A percentile compares a stretch with the other conserved stretches of the same genome.
These are phyloP conservation scores for Calonectris borealis DNA, from an alignment of 2,113 vertebrate genomes.

Conservation along the genomic window DNA sequence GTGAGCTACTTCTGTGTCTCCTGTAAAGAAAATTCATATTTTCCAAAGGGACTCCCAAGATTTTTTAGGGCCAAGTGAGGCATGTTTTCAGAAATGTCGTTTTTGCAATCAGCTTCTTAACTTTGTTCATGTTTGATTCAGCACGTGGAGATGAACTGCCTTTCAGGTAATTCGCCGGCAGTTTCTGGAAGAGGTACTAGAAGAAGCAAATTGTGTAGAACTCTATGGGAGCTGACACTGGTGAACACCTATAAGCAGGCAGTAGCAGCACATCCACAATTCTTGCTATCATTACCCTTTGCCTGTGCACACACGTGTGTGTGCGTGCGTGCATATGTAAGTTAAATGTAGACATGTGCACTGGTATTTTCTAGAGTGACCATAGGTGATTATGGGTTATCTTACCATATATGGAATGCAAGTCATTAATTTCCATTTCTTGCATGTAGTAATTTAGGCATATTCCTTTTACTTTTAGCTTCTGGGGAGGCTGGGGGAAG, in stretches of 20 bases:
- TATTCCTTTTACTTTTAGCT: not conserved
- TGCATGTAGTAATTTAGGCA: not conserved
- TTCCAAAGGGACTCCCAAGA: not conserved
- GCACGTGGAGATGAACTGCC: not conserved
- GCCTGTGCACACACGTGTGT: too few species aligned
- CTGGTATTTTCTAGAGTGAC: not conserved
- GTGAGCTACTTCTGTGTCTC: not conserved
- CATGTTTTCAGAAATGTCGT: not conserved
- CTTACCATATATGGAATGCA: not conserved
- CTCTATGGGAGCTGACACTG: not conserved
- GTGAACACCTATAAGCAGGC: not conserved
- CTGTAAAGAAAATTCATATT: not conserved
- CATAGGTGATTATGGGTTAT: not conserved
- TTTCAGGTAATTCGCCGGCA: not conserved
- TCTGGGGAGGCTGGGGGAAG: not conserved
- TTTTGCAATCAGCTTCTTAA: not conserved
- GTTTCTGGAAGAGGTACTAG: not conserved
- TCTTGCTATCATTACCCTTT: not conserved
- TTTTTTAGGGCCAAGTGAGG: not conserved
- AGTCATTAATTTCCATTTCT: not conserved
- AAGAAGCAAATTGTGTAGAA: not conserved
- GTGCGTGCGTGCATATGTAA: not conserved
- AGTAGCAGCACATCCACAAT: not conserved
- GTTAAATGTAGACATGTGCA: not conserved
- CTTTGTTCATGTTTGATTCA: not conserved